phyloP scores from a whole-genome alignment of 2,113 vertebrate genomes.

The Oxygymnocypris stewartii region DNA sequence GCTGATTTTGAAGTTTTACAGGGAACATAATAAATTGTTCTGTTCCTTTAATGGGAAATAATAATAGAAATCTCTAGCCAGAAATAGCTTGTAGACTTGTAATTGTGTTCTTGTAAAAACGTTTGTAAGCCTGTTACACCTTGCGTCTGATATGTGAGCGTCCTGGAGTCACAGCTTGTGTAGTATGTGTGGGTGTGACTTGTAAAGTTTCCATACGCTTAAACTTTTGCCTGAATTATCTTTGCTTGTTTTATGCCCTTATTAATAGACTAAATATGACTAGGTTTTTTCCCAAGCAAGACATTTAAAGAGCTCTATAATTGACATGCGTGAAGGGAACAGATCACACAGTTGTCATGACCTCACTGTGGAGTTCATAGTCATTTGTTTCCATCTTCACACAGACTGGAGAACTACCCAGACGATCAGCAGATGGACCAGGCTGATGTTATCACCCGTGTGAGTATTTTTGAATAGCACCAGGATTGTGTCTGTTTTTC shows the following conservation, averaged over 20 bases:
- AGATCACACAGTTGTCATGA: background rate
- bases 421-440: conserved; percentile 68
- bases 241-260: background rate
- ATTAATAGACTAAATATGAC: conserved; percentile 30
- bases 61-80: background rate
- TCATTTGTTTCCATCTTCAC: conserved; percentile 33
- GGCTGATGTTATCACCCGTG: conserved; percentile 64
- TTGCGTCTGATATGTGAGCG: background rate
- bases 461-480: conserved; percentile 60
- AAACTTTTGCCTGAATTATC: background rate
- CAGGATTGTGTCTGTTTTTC: background rate
- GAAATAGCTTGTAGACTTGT: background rate
- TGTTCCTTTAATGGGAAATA: background rate
- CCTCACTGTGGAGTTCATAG: background rate
- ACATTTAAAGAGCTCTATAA: background rate
- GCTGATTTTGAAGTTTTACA: background rate
- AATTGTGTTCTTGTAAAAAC: background rate
- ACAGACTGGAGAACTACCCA: conserved; percentile 70
- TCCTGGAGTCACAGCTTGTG: background rate
- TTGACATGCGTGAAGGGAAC: background rate
- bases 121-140: background rate
- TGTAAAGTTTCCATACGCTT: background rate
- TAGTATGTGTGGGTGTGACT: conserved; percentile 13
- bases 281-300: background rate
- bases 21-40: background rate